Evolutionary conservation across 2,888 invertebrate genomes (phyloP), one percentile per base, ranked within the genome.

Genomic region (Sussaba pulchella): DNA sequence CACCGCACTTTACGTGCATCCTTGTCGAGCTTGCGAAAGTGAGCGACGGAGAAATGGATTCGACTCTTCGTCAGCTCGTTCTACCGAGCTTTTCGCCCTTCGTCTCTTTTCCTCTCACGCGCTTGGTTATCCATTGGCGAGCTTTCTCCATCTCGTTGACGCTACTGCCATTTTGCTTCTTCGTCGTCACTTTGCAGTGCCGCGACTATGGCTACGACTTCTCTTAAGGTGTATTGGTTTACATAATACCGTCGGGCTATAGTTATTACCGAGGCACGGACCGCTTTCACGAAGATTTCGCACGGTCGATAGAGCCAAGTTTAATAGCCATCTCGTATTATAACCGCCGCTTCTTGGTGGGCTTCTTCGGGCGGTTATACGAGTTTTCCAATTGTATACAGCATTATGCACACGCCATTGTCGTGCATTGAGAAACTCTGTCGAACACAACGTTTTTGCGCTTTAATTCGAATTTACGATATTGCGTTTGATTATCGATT

Each of bases 251-350:
- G 12, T 9, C 43, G 57, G 43, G 70, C 70, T 47, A 50, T 47
- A 41, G 77, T 71, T 66, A 64, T 64, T 64, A 69, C n/a, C 19
- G 57, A 10, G 61, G 10, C 21, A 10, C 31, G 21, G n/a, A 6
- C 39, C 66, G 75, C n/a, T 39, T 8, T 21, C 8, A 2, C 73
- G 43, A 66, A 76, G 81, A 83, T 82, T 79, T 78, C 74, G 70
- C 64, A 83, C 64, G 75, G 57, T 70, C 61, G 83, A 83, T 83
- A 82, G 78, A 72, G 31, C 41, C 75, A 61, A 75, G 78, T 82
- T 83, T 82, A 82, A 83, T 83, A 78, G 78, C 67, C 70, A 67
- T 50, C 52, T 41, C 57, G 57, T 54, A 57, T 70, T 70, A 57
- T 57, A 43, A n/a, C n/a, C n/a, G n/a, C n/a, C 57, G 31, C 14